Conservation (phyloP, 2,113 vertebrate genomes). For the Dromas ardeola region DNA sequence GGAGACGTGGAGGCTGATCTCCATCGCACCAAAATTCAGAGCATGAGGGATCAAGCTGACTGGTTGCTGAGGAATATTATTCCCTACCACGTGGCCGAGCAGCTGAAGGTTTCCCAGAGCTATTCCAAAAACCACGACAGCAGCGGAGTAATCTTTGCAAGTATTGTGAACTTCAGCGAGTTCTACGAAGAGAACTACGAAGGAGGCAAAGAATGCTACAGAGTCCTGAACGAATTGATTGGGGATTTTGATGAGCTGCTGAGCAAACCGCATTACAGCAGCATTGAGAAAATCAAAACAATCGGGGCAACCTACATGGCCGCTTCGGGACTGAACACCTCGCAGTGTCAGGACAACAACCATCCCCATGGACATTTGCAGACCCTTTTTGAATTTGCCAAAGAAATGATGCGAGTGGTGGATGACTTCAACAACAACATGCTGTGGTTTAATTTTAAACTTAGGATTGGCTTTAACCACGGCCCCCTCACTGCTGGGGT, state of each 20-base stretch:
- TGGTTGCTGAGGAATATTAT: conserved; percentile 97
- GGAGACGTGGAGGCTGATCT: conserved; percentile 95
- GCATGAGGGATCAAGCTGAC: conserved; percentile 95
- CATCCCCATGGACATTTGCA: conserved; percentile 88
- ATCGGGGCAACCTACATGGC: conserved; percentile 99
- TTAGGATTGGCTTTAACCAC: conserved; percentile 95
- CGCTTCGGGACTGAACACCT: conserved; percentile 88
- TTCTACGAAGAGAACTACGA: conserved; percentile 99
- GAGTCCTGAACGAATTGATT: conserved; percentile 95
- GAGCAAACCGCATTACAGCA: conserved; percentile 84
- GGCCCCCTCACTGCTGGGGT: conserved; percentile 95
- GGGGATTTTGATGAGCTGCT: conserved; percentile 97
- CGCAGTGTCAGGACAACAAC: conserved; percentile 81
- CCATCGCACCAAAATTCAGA: conserved; percentile 96
- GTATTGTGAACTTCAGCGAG: conserved; percentile 98
- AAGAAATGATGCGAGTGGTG: conserved; percentile 97
- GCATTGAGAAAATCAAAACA: conserved; percentile 99
- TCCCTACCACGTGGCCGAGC: conserved; percentile 95
- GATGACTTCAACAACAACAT: conserved; percentile 99
- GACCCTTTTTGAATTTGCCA: conserved; percentile 95
- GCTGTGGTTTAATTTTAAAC: conserved; percentile 97
- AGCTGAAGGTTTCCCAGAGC: conserved; percentile 96
- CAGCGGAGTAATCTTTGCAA: conserved; percentile 95
- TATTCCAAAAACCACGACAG: conserved; percentile 98
- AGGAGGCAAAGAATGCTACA: conserved; percentile 96